Base-by-base conservation (phyloP, 2,113 vertebrate species). In the Petrocephalus zakoni region DNA sequence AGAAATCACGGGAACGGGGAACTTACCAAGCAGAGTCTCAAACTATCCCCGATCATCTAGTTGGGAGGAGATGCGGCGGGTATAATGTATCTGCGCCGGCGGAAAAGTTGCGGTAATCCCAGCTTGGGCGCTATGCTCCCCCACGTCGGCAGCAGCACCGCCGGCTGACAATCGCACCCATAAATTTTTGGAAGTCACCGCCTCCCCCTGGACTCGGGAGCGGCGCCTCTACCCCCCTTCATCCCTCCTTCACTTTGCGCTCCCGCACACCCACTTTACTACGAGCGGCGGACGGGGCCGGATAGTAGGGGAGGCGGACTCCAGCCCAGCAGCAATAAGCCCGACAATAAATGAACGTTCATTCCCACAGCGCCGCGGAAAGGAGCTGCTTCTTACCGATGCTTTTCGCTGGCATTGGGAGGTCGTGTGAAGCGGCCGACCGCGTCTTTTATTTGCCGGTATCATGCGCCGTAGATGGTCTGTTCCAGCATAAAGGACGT, bases 21-120 rank as follows among this genome's bases (percentile, higher is more conserved):
- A 89, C 95, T 95, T 91, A 96, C 95, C 94, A 90, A 93, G 93
- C 93, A 91, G 94, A 91, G 91, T 91, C 90, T 88, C 93, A 92
- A 94, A 64, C 85, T 91, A 92, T 91, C 93, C 93, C 92, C 89
- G 93, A 85, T 93, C 94, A 96, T 96, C 93, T 93, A 95, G 93
- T 49, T 92, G 87, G 92, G 90, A 89, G 19, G 21, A 42, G 42
- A 49, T 86, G 42, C 64, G 85, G 51, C 86, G 21, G 87, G 10
- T 19, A 52, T 42, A 42, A 42, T 10, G 8, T 49, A 51, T 68
- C 64, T 52, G 86, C 37, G 85, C 86, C 82, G 46, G 42, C 47
- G 87, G 17, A 84, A 87, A 56, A 87, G 49, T 90, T 89, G 61
- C 68, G 87, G 19, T 89, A 92, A 90, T 92, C 90, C 91, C 68